Percentiles rank a stretch among this genome's conserved stretches.
Evolutionary conservation across 2,797 vertebrate genomes (phyloP).

Genomic region (Peromyscus attwateri): DNA sequence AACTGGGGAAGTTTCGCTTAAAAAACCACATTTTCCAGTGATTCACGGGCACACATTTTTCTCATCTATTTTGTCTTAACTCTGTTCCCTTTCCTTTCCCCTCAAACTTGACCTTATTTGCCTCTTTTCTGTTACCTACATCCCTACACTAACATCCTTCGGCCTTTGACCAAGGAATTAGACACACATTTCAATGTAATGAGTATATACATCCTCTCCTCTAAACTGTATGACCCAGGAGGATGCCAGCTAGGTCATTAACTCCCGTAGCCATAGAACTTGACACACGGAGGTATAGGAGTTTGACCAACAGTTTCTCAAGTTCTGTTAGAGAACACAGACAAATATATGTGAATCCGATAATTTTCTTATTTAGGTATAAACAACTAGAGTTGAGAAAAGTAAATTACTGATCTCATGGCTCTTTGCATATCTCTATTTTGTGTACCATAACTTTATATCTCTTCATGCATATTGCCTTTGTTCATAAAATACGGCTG

Average conservation of each 20-base stretch:
- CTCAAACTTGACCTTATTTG: neutral
- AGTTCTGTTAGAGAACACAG: neutral
- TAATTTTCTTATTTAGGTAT: neutral
- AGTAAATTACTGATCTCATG: neutral
- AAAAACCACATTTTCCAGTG: neutral
- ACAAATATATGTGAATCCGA: neutral
- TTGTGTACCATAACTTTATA: neutral
- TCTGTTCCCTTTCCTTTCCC: neutral
- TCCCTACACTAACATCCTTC: neutral
- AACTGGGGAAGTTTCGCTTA: neutral
- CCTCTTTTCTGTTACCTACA: neutral
- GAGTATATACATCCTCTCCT: neutral
- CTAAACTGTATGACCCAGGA: neutral
- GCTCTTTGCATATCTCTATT: neutral
- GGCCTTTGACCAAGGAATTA: neutral
- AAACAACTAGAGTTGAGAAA: neutral
- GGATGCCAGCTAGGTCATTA: neutral
- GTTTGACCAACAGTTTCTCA: slow-evolving; percentile 4
- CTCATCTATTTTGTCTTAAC: neutral
- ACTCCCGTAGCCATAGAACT: neutral
- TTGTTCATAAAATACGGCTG: slow-evolving; percentile 6
- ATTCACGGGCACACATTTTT: neutral
- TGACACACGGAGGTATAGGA: neutral
- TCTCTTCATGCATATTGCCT: neutral
- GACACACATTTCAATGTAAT: neutral